A percentile compares a stretch with the other conserved stretches of the same genome.
phyloP scores from a whole-genome alignment of 1,140 invertebrate species.

The Plutomurus gul region DNA sequence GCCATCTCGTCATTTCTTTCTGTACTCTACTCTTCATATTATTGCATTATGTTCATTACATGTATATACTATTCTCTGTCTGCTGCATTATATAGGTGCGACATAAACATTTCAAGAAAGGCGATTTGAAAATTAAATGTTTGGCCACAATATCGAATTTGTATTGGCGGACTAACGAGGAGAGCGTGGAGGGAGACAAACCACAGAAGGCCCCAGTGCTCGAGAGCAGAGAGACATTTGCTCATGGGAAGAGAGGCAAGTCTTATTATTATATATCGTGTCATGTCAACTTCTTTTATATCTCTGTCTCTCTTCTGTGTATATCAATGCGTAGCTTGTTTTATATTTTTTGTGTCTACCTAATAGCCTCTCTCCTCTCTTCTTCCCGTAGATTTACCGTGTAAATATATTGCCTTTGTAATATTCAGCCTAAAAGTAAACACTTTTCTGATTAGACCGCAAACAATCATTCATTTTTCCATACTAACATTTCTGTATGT shows the following conservation, averaged over 20 bases:
- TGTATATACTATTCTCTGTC: background rate
- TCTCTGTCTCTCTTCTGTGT: conserved; percentile 23
- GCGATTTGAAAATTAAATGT: conserved; percentile 85
- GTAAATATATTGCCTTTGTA: no score
- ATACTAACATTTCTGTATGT: no score
- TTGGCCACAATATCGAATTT: conserved; percentile 79
- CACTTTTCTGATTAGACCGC: no score
- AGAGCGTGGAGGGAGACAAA: conserved; percentile 74
- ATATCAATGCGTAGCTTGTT: no score
- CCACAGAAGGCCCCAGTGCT: conserved; percentile 67
- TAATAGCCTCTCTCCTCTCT: background rate
- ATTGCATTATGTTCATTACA: background rate
- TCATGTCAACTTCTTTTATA: background rate
- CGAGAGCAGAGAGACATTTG: conserved; percentile 64
- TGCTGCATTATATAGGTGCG: conserved; percentile 58
- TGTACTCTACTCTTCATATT: background rate
- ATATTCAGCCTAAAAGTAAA: no score
- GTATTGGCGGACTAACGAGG: conserved; percentile 71
- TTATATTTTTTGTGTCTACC: background rate
- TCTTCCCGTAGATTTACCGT: no score
- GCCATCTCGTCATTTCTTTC: background rate
- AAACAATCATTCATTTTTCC: no score
- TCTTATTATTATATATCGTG: background rate
- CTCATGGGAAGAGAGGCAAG: conserved; percentile 39
- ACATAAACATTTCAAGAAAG: conserved; percentile 73